phyloP scores from a whole-genome alignment of 2,113 vertebrate genomes.

The Lepus timidus region DNA sequence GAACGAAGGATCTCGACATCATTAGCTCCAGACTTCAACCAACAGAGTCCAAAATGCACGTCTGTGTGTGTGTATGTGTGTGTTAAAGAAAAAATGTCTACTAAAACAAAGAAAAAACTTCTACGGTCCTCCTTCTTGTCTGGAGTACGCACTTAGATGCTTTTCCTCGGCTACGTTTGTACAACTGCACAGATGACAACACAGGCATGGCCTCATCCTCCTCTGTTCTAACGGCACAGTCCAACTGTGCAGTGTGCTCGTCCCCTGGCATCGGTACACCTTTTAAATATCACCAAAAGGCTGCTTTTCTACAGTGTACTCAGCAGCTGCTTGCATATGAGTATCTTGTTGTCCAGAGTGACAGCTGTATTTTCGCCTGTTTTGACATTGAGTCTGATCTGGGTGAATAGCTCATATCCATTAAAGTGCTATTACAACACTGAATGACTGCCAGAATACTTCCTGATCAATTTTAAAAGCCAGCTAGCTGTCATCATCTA shows the following conservation, averaged over 20 bases:
- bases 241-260: slow-evolving; percentile 43
- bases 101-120: slow-evolving; percentile 42
- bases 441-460: slow-evolving; percentile 93
- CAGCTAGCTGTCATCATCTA: slow-evolving; percentile 94
- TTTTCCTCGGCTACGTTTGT: not conserved
- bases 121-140: not conserved
- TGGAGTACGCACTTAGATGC: not conserved
- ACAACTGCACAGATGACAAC: not conserved
- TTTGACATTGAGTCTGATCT: slow-evolving; percentile 94
- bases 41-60: not conserved
- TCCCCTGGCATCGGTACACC: slow-evolving; percentile 70
- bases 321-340: slow-evolving; percentile 91
- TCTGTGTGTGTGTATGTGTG: not conserved
- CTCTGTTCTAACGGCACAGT: slow-evolving; percentile 1
- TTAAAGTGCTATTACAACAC: slow-evolving; percentile 95
- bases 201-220: not conserved
- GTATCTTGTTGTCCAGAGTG: slow-evolving; percentile 92
- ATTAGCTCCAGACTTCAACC: not conserved
- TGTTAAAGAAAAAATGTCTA: not conserved
- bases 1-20: slow-evolving; percentile 26
- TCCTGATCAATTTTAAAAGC: slow-evolving; percentile 95
- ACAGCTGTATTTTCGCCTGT: slow-evolving; percentile 94
- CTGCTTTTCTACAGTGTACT: slow-evolving; percentile 86
- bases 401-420: slow-evolving; percentile 94
- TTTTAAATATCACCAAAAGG: slow-evolving; percentile 84